Percentiles rank a stretch among this genome's conserved stretches.
These are phyloP conservation scores for Redunca redunca DNA, from an alignment of 2,113 vertebrate species.

Conservation along the genomic window DNA sequence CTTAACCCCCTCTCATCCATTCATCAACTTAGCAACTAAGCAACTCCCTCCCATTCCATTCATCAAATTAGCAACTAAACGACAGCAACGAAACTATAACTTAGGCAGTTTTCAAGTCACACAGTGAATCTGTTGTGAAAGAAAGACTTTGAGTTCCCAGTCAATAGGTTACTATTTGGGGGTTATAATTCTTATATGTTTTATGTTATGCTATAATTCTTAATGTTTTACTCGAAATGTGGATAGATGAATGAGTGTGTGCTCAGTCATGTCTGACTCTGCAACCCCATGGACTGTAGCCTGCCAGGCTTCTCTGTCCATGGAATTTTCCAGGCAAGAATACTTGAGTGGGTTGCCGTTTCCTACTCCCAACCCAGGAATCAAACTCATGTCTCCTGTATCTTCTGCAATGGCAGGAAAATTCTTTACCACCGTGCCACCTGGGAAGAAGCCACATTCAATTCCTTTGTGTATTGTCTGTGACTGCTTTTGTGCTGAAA, in stretches of 20 bases:
- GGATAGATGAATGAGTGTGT: neutral
- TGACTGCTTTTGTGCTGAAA: neutral
- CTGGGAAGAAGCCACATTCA: neutral
- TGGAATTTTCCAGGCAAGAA: neutral
- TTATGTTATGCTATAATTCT: neutral
- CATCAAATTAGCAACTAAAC: neutral
- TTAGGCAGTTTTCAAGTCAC: neutral
- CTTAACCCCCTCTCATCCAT: neutral
- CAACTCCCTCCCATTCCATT: neutral
- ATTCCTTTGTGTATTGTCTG: neutral
- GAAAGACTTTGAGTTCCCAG: neutral
- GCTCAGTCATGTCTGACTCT: neutral
- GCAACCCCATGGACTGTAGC: neutral
- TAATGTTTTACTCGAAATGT: neutral
- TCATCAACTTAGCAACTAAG: neutral
- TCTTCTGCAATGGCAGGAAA: neutral
- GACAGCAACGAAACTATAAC: neutral
- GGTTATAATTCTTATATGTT: neutral
- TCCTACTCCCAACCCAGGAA: neutral
- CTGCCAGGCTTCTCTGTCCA: neutral
- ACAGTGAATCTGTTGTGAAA: neutral
- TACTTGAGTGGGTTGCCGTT: neutral
- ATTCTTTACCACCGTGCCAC: neutral
- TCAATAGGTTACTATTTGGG: neutral
- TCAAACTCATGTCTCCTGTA: neutral